phyloP scores from a whole-genome alignment of 2,888 invertebrate species.

The Philereme vetulata region DNA sequence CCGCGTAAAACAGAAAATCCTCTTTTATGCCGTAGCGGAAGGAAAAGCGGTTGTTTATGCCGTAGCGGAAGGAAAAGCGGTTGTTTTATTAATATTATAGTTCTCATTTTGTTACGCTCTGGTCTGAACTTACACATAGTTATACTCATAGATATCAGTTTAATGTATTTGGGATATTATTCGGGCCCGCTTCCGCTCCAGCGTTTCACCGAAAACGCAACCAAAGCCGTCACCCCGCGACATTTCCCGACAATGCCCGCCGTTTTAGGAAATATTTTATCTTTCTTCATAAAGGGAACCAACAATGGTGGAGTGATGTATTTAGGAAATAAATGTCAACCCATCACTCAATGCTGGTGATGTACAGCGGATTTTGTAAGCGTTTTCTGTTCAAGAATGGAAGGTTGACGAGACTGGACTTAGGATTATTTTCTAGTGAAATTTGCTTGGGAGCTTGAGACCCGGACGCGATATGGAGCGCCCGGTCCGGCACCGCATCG shows the following conservation, averaged over 20 bases:
- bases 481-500: too few relatives aligned
- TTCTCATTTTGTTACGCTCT: too few relatives aligned
- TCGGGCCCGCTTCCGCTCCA: background rate
- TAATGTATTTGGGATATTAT: too few relatives aligned
- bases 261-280: slow-evolving; percentile 78
- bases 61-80: too few relatives aligned
- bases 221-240: slow-evolving; percentile 51
- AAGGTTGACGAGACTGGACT: slow-evolving; percentile 3
- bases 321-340: slow-evolving; percentile 79
- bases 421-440: background rate
- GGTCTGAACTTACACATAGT: too few relatives aligned
- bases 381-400: slow-evolving; percentile 6
- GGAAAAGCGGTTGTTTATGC: too few relatives aligned
- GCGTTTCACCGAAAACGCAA: slow-evolving; percentile 26
- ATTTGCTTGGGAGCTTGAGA: too few relatives aligned
- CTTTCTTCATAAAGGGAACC: slow-evolving; percentile 78
- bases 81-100: too few relatives aligned
- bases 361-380: slow-evolving; percentile 47
- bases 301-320: slow-evolving; percentile 75
- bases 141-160: too few relatives aligned
- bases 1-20: too few relatives aligned
- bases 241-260: slow-evolving; percentile 70
- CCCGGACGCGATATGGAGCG: too few relatives aligned
- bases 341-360: slow-evolving; percentile 69
- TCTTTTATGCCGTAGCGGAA: too few relatives aligned